Evolutionary conservation across 1,140 invertebrate genomes (phyloP), one percentile per base, ranked within the genome.

Genomic region (Galendromus occidentalis): DNA sequence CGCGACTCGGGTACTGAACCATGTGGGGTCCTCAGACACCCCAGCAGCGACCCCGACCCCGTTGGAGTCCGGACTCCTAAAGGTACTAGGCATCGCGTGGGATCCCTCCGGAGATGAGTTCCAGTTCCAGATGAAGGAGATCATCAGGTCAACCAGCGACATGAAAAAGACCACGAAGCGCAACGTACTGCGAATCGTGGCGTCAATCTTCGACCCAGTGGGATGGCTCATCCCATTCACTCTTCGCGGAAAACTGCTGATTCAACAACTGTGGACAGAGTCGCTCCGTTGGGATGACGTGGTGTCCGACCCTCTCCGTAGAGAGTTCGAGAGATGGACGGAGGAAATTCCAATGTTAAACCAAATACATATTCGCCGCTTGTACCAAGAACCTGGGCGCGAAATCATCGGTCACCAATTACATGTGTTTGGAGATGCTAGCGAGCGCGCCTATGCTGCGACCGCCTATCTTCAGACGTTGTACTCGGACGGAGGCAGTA

Each of bases 191-290:
- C 66, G 64, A 18, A 63, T 41, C 1, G 41, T 70, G 0, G 29
- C 69, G 29, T 12, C 45, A 1, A 17, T 70, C 0, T 68, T 66
- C 65, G 69, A 70, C 39, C 69, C 69, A n/a, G 44, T 70, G n/a
- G 69, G 67, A 2, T 70, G 42, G 12, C 42, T 70, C 2, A 45
- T 64, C 1, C 66, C 59, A 12, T 64, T 70, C 6, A 33, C 55
- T 1, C 30, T 69, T 17, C 25, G 30, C n/a, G 69, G 63, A 4
- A 70, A 70, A 30, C 42, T 70, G 6, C n/a, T 68, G 12, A 14
- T 70, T 9, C 69, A 70, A 22, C 29, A 41, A 20, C 17, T 67
- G 39, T 70, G 69, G 69, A 25, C 9, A 0, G 44, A 33, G 17
- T 41, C 44, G 55, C 6, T 69, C 7, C 47, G 39, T 6, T 70